phyloP scores from a whole-genome alignment of 1,140 invertebrate genomes.

The Ectropis grisescens region DNA sequence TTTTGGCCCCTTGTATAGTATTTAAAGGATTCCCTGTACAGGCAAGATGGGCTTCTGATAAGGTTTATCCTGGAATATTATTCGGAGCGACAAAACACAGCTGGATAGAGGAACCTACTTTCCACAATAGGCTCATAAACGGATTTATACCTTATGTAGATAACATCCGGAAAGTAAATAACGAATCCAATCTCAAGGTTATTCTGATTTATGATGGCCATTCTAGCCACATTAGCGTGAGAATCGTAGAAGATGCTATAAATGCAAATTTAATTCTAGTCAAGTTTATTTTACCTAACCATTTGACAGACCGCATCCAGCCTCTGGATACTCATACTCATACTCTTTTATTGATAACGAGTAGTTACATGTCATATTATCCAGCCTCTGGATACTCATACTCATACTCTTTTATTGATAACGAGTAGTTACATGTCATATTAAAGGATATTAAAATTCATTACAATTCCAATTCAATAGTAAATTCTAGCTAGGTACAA shows the following conservation, averaged over 20 bases:
- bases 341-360: too few relatives aligned
- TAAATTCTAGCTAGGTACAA: too few relatives aligned
- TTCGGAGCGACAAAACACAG: not conserved
- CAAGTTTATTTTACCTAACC: not conserved
- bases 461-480: too few relatives aligned
- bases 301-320: conserved; percentile 1
- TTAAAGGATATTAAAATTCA: too few relatives aligned
- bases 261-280: not conserved
- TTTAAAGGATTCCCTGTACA: too few relatives aligned
- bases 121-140: conserved; percentile 1
- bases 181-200: not conserved
- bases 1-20: too few relatives aligned
- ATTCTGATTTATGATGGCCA: conserved; percentile 1
- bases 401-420: too few relatives aligned
- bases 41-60: not conserved
- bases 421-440: too few relatives aligned
- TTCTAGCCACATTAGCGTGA: conserved; percentile 1
- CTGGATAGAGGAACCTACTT: conserved; percentile 1
- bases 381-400: too few relatives aligned
- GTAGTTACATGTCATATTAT: too few relatives aligned
- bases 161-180: conserved; percentile 1
- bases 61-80: conserved; percentile 1
- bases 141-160: conserved; percentile 1
- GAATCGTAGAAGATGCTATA: conserved; percentile 1
- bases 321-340: conserved; percentile 1